Conservation (phyloP, 2,888 invertebrate genomes). For the Empis livida region DNA sequence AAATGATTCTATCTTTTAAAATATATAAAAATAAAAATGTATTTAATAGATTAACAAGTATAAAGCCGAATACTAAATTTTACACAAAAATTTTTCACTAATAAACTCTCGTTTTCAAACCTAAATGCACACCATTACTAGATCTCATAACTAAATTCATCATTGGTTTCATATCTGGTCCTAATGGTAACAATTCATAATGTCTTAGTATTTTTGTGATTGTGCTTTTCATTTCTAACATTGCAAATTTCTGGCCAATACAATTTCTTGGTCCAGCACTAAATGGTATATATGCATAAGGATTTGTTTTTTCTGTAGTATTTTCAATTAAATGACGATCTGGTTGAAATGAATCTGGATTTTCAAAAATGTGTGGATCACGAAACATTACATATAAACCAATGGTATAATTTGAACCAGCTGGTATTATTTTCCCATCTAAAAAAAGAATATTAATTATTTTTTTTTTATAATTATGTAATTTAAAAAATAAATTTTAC, state of each 20-base stretch:
- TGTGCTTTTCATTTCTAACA: conserved; percentile 29
- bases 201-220: conserved; percentile 23
- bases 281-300: conserved; percentile 27
- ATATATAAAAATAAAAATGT: too few species aligned
- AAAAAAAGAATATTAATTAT: neutral
- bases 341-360: conserved; percentile 25
- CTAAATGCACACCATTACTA: conserved; percentile 23
- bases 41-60: too few species aligned
- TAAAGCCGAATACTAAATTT: too few species aligned
- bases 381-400: conserved; percentile 25
- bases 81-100: too few species aligned
- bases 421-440: conserved; percentile 23
- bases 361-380: conserved; percentile 21
- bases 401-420: conserved; percentile 25
- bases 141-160: conserved; percentile 25
- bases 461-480: too few species aligned
- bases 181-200: conserved; percentile 25
- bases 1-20: too few species aligned
- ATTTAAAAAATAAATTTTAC: neutral
- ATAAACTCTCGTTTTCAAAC: conserved; percentile 18
- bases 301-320: conserved; percentile 12
- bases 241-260: conserved; percentile 31
- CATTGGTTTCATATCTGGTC: conserved; percentile 19
- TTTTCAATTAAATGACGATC: conserved; percentile 35
- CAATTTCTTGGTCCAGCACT: conserved; percentile 32